Evolutionary conservation across 2,797 vertebrate genomes (phyloP), one percentile per base, ranked within the genome.

Genomic region (Xenops minutus): DNA sequence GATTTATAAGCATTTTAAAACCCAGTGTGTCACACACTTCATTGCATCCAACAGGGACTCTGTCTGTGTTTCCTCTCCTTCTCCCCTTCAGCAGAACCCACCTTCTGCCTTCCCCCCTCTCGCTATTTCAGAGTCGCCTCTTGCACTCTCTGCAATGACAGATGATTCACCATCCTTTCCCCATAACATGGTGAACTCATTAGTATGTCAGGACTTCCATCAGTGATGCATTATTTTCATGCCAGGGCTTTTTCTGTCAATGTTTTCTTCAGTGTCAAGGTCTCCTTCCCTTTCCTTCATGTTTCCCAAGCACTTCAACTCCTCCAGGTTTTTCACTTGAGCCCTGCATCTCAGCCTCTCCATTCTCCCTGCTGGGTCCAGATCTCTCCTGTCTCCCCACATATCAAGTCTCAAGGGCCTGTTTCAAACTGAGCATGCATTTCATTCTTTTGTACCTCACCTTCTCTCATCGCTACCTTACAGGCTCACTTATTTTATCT

Each of bases 1-100:
- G 85, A 88, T 96, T 92, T 93, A 64, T 48, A 88, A 86, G 52
- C 1, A 4, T 84, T 91, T 92, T 69, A 80, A 93, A 92, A 46
- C 32, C 46, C 66, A 66, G 15, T 8, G 27, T 21, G 39, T 91
- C 85, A 68, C 56, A 72, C 29, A 44, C 29, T 66, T 69, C 29
- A 20, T 44, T 88, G 54, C 49, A 86, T 71, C 66, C 79, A 62
- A 32, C 37, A 36, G 41, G 27, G 46, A 61, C 32, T 69, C 85
- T 41, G 6, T 22, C 23, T 64, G 66, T 66, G 48, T 49, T 92
- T 95, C 68, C 54, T 88, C 21, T 77, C 34, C 23, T 58, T 61
- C 63, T 83, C 36, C 30, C 2, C 8, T 66, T 18, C 66, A 61
- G 37, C 32, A 67, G 29, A 72, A 9, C 11, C 34, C 56, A 15